phyloP scores from a whole-genome alignment of 2,888 invertebrate genomes.

The Thalpophila matura region DNA sequence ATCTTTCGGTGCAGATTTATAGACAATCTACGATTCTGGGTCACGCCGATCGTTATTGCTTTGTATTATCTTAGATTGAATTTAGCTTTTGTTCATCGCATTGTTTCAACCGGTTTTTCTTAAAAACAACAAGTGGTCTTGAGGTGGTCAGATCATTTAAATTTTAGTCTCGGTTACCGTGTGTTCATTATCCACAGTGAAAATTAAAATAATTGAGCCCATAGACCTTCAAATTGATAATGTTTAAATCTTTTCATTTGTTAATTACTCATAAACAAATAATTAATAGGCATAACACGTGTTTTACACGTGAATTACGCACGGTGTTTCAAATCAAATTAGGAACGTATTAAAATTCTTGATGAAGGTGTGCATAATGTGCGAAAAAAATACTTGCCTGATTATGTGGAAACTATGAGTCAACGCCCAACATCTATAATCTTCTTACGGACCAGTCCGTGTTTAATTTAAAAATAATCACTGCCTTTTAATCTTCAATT shows the following conservation, averaged over 20 bases:
- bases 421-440: neutral
- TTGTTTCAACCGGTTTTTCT: slow-evolving; percentile 1
- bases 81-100: neutral
- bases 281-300: slow-evolving; percentile 7
- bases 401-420: neutral
- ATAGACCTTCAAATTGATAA: neutral
- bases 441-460: too few relatives aligned
- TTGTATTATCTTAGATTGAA: neutral
- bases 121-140: slow-evolving; percentile 6
- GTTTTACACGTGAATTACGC: slow-evolving; percentile 26
- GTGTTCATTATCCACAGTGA: neutral
- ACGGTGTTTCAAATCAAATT: slow-evolving; percentile 29
- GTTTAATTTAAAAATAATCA: too few relatives aligned
- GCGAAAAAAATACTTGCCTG: slow-evolving; percentile 19
- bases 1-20: slow-evolving; percentile 24
- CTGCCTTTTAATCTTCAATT: too few relatives aligned
- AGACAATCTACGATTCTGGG: slow-evolving; percentile 14
- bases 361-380: slow-evolving; percentile 9
- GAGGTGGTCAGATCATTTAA: neutral
- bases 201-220: slow-evolving; percentile 6
- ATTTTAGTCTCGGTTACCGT: slow-evolving; percentile 15
- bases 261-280: slow-evolving; percentile 5
- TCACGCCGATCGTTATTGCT: slow-evolving; percentile 10
- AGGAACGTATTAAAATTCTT: slow-evolving; percentile 11
- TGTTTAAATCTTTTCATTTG: neutral